Evolutionary conservation across 2,888 invertebrate species (phyloP).

Genomic region (Stenichneumon culpator): DNA sequence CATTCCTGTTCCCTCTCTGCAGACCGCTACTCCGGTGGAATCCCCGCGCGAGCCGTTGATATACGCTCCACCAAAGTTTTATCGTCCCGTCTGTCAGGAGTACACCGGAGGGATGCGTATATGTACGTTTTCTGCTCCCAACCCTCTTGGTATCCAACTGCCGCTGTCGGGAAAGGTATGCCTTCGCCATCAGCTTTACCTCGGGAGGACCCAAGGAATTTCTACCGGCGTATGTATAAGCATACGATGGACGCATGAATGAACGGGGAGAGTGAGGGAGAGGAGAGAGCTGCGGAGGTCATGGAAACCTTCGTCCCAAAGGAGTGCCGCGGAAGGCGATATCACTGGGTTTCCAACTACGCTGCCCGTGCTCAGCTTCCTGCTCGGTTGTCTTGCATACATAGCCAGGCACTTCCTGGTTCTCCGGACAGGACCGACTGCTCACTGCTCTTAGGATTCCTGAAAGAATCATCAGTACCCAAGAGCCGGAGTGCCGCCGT

Average conservation of each 20-base stretch:
- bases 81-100: constrained; percentile 77
- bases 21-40: constrained; percentile 62
- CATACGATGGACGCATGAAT: background rate
- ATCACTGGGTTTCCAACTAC: background rate
- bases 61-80: constrained; percentile 80
- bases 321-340: constrained; percentile 8
- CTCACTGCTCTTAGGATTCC: constrained; percentile 24
- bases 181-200: constrained; percentile 19
- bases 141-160: constrained; percentile 37
- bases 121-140: constrained; percentile 33
- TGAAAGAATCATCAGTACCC: constrained; percentile 55
- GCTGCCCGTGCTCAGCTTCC: background rate
- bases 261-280: constrained; percentile 8
- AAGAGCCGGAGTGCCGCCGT: constrained; percentile 13
- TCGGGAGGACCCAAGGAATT: constrained; percentile 28
- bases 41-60: constrained; percentile 75
- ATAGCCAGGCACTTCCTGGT: background rate
- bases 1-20: constrained; percentile 19
- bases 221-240: constrained; percentile 4
- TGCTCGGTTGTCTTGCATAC: constrained; percentile 14
- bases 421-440: background rate
- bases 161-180: constrained; percentile 7
- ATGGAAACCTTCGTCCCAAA: constrained; percentile 8
- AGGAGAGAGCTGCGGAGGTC: constrained; percentile 2
- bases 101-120: constrained; percentile 49